Evolutionary conservation across 2,888 invertebrate species (phyloP).

Genomic region (Caenorhabditis sp.): DNA sequence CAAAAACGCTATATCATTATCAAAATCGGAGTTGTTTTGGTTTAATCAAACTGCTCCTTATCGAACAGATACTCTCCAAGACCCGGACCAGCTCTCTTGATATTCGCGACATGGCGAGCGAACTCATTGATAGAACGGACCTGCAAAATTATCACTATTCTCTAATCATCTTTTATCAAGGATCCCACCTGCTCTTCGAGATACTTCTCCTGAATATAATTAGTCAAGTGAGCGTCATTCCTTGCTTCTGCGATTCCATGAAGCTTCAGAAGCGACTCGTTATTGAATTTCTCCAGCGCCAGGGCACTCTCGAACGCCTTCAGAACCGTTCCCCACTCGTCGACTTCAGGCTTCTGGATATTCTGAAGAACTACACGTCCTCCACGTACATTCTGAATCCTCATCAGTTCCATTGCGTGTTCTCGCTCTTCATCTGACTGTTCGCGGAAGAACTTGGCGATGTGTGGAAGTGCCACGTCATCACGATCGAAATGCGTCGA

Average conservation of each 20-base stretch:
- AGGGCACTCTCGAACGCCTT: constrained; percentile 89
- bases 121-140: constrained; percentile 87
- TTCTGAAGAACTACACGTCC: constrained; percentile 88
- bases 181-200: constrained; percentile 68
- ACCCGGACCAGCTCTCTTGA: constrained; percentile 87
- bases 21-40: no score
- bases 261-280: constrained; percentile 87
- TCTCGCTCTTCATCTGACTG: constrained; percentile 90
- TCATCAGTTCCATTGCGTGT: constrained; percentile 86
- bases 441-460: constrained; percentile 84
- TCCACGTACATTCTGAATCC: constrained; percentile 88
- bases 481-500: constrained; percentile 90
- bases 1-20: no score
- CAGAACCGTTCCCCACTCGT: constrained; percentile 88
- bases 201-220: constrained; percentile 74
- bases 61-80: constrained; percentile 87
- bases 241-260: constrained; percentile 87
- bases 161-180: no score
- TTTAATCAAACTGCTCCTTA: constrained; percentile 85
- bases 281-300: constrained; percentile 89
- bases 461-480: constrained; percentile 88
- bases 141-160: constrained; percentile 61
- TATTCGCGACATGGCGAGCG: constrained; percentile 88
- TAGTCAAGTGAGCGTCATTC: constrained; percentile 86
- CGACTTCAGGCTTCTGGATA: constrained; percentile 86